These are phyloP conservation scores for Lottia gigantea DNA, from an alignment of 2,888 invertebrate genomes.

Conservation along the genomic window DNA sequence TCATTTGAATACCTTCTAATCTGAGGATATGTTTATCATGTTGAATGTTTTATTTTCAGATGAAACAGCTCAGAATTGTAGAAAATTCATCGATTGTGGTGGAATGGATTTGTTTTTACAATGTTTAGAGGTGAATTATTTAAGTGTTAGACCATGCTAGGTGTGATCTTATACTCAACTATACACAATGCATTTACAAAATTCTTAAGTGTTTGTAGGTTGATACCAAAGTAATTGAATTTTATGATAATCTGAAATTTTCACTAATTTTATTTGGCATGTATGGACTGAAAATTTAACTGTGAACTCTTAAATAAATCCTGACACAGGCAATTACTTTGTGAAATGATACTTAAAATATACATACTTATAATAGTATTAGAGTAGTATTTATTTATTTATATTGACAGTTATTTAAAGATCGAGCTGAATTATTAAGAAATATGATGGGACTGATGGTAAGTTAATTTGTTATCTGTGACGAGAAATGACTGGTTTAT, in stretches of 20 bases:
- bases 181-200: too few relatives aligned
- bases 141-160: too few relatives aligned
- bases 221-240: too few relatives aligned
- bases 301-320: too few relatives aligned
- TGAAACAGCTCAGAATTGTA: constrained; percentile 94
- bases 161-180: too few relatives aligned
- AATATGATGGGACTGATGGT: constrained; percentile 93
- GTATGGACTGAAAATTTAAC: not conserved
- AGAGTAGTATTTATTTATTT: not conserved
- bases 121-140: constrained; percentile 80
- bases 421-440: constrained; percentile 88
- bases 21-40: too few relatives aligned
- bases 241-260: too few relatives aligned
- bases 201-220: too few relatives aligned
- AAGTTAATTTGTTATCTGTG: constrained; percentile 30
- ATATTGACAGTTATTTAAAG: constrained; percentile 80
- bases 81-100: constrained; percentile 85
- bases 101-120: constrained; percentile 92
- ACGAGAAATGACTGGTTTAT: not conserved
- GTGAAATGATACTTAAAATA: too few relatives aligned
- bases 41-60: constrained; percentile 75
- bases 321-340: not conserved
- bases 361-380: too few relatives aligned
- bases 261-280: not conserved
- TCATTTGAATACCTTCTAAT: too few relatives aligned